Base-by-base conservation (phyloP, 2,888 invertebrate genomes). In the Drosophila prostipennis region DNA sequence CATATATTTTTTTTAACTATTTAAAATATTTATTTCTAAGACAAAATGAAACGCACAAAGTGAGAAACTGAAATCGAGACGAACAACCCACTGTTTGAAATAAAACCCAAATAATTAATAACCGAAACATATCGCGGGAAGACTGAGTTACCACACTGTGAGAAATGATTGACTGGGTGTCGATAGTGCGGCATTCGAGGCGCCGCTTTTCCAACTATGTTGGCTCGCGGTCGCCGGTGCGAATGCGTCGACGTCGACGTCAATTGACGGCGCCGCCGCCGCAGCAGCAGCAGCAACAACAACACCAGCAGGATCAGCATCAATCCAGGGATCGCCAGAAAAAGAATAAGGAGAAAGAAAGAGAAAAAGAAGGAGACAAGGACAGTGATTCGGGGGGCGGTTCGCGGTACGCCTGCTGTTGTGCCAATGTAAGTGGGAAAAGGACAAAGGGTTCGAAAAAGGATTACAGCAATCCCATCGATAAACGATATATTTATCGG, bases 101-200 rank as follows among this genome's bases (percentile, higher is more conserved):
- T 5, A 6, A 6, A 29, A 51, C 26, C 29, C n/a, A 39, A 34
- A 51, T 11, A 32, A 59, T 6, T 10, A 29, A 36, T 64, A n/a
- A 37, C 26, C 3, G 32, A 43, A 26, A 65, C 40, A 40, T 40
- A 32, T 32, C 48, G 19, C 48, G 11, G 19, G 19, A 2, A 19
- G 19, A 19, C 19, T 19, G 19, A 19, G 19, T 2, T 19, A 19
- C 19, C 36, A 55, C 39, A 53, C 26, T 54, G 34, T 26, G 42
- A 58, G 63, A 67, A 77, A 96, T 95, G 95, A 95, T 96, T 88
- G 95, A 95, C 92, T 95, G 95, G 95, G 95, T 95, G 76, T 95
- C 95, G 72, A 95, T 96, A 83, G 95, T 95, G 72, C 94, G 95
- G 61, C 95, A 95, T 87, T 95, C 95, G 72, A 92, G 94, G 65